phyloP scores from a whole-genome alignment of 2,113 vertebrate species.

The Orycteropus afer region DNA sequence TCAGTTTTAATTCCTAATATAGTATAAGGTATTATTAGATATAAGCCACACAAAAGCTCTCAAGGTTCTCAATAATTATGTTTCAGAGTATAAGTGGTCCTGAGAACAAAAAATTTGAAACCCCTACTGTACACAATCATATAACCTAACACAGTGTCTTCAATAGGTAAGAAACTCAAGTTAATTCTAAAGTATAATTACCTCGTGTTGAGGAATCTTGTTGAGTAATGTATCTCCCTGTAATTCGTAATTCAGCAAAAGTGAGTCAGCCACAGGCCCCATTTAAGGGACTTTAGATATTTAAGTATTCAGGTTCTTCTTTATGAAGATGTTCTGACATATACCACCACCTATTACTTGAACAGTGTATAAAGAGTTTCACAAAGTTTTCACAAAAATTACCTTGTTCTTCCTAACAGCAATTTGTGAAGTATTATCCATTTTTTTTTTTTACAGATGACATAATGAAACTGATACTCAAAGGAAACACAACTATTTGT shows the following conservation, averaged over 20 bases:
- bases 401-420: not conserved
- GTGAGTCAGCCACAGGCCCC: slow-evolving; percentile 15
- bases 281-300: slow-evolving; percentile 54
- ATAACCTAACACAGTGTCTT: slow-evolving; percentile 35
- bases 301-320: slow-evolving; percentile 44
- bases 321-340: slow-evolving; percentile 41
- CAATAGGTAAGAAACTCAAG: slow-evolving; percentile 37
- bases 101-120: slow-evolving; percentile 47
- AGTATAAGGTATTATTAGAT: not conserved
- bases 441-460: not conserved
- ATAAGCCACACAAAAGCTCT: not conserved
- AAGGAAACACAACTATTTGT: slow-evolving; percentile 38
- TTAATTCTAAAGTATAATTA: slow-evolving; percentile 61
- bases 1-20: slow-evolving; percentile 20
- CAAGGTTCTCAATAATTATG: slow-evolving; percentile 8
- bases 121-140: slow-evolving; percentile 18
- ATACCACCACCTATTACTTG: slow-evolving; percentile 13
- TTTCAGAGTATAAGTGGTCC: slow-evolving; percentile 21
- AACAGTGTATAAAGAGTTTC: not conserved
- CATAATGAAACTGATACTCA: slow-evolving; percentile 19
- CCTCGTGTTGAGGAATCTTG: slow-evolving; percentile 64
- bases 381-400: slow-evolving; percentile 10
- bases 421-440: not conserved
- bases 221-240: slow-evolving; percentile 58
- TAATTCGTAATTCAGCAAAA: slow-evolving; percentile 70